Evolutionary conservation across 2,797 vertebrate genomes (phyloP).

Genomic region (Xerus rutilus): DNA sequence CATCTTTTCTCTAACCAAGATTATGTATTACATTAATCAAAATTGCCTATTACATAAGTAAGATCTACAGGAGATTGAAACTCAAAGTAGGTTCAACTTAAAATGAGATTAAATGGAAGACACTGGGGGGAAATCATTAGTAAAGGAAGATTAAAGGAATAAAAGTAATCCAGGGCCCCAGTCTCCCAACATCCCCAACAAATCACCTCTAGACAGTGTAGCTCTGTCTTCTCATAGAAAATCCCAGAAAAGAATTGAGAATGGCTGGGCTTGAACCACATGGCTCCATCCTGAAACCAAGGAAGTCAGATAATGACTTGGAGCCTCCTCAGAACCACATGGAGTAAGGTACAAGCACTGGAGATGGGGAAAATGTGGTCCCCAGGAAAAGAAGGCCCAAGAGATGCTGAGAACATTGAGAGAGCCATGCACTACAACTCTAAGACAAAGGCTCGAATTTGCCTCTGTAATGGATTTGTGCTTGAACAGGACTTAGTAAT

Average conservation of each 20-base stretch:
- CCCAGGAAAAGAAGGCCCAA: not conserved
- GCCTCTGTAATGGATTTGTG: not conserved
- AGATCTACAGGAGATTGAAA: not conserved
- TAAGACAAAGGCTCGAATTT: not conserved
- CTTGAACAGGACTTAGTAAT: not conserved
- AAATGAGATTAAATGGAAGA: not conserved
- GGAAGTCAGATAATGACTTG: not conserved
- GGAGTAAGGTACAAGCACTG: not conserved
- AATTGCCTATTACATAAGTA: not conserved
- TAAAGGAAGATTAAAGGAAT: not conserved
- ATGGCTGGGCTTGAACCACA: not conserved
- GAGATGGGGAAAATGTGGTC: not conserved
- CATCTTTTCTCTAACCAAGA: not conserved
- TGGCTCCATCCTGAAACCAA: not conserved
- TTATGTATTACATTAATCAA: not conserved
- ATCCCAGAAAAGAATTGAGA: not conserved
- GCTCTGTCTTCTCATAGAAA: not conserved
- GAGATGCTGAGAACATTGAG: not conserved
- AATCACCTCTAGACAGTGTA: not conserved
- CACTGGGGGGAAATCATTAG: not conserved
- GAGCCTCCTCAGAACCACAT: not conserved
- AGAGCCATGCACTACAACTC: not conserved
- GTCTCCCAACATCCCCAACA: not conserved
- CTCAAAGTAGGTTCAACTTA: not conserved
- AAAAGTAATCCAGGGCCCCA: not conserved